phyloP scores from a whole-genome alignment of 2,797 vertebrate species.

The Amazona ochrocephala region DNA sequence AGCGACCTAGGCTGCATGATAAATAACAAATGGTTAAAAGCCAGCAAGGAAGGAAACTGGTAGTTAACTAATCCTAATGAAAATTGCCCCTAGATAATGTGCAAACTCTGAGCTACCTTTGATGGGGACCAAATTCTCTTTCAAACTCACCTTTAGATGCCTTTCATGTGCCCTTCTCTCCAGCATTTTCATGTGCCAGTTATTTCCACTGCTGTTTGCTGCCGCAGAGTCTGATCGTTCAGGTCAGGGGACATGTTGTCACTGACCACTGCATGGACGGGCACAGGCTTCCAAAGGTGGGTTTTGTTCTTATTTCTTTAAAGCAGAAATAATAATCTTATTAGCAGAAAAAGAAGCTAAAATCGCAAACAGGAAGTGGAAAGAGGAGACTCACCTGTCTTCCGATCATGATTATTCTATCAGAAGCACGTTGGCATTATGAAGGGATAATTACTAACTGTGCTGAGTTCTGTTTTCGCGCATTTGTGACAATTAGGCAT shows the following conservation, averaged over 20 bases:
- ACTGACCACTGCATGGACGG: neutral
- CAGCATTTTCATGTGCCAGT: neutral
- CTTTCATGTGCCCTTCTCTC: neutral
- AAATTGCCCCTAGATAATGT: neutral
- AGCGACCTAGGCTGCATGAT: neutral
- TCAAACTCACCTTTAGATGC: neutral
- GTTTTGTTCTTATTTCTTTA: neutral
- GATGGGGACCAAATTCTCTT: neutral
- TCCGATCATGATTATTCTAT: neutral
- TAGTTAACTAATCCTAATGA: neutral
- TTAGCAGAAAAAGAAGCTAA: neutral
- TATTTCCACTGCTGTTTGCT: neutral
- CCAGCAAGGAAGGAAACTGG: neutral
- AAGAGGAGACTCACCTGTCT: neutral
- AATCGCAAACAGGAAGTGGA: neutral
- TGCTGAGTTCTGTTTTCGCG: constrained; percentile 18
- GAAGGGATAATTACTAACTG: neutral
- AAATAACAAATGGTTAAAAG: neutral
- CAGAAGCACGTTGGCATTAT: neutral
- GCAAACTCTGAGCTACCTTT: neutral
- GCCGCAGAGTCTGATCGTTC: neutral
- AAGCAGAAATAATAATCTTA: neutral
- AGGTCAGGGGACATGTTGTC: neutral
- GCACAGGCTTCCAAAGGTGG: neutral
- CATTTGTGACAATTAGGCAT: neutral